Conservation (phyloP, 2,888 invertebrate genomes). For the Drosophila fungiperda region DNA sequence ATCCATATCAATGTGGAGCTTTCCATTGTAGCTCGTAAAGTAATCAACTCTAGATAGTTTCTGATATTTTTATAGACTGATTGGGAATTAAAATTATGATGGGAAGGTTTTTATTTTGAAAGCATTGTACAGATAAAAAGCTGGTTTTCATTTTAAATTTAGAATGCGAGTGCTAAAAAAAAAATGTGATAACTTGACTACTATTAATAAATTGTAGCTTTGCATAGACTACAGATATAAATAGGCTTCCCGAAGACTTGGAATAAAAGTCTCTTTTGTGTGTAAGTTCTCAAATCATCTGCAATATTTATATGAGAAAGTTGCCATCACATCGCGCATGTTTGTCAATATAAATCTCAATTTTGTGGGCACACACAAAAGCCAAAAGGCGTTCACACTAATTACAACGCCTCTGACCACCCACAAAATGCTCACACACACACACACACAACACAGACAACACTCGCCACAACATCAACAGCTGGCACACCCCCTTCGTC, state of each 20-base stretch:
- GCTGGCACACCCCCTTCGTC: constrained; percentile 40
- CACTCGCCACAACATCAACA: constrained; percentile 2
- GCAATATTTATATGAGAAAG: no score
- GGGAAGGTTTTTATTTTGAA: neutral
- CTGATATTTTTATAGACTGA: neutral
- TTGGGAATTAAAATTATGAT: neutral
- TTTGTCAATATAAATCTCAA: constrained; percentile 2
- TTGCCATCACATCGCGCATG: neutral
- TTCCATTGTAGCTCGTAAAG: neutral
- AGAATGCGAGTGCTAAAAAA: neutral
- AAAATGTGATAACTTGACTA: neutral
- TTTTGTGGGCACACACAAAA: neutral
- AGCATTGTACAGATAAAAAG: neutral
- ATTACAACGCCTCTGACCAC: constrained; percentile 50
- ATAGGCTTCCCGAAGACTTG: neutral
- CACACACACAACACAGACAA: neutral
- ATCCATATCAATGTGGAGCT: neutral
- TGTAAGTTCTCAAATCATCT: neutral
- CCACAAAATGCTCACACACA: constrained; percentile 35
- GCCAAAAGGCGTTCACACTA: constrained; percentile 20
- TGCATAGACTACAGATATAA: neutral
- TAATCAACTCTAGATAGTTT: neutral
- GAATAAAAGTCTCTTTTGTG: neutral
- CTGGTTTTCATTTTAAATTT: neutral
- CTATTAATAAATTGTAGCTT: neutral